Base-by-base conservation (phyloP, 2,113 vertebrate genomes). In the Microcebus ravelobensis region DNA sequence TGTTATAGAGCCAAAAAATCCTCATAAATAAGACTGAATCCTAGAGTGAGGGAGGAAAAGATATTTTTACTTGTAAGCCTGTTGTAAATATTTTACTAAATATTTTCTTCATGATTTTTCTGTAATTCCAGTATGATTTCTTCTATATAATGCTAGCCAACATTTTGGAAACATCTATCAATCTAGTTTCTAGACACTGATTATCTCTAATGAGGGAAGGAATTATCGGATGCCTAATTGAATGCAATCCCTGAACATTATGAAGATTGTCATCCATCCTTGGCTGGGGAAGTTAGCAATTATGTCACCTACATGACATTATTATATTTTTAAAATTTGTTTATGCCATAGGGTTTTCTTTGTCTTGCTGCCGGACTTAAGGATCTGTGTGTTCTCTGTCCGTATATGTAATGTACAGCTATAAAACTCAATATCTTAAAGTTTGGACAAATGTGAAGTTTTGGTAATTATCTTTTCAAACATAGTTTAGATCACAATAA, bases 131-230 rank as follows among this genome's bases (percentile, higher is more conserved):
- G 67, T 67, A 71, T 82, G 87, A 82, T 85, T 88, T 95, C 57
- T 84, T 97, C 57, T 80, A 50, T 90, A 17, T 77, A 73, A 45
- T 82, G 85, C 88, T 55, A 95, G 94, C 87, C 91, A 96, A 91
- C 89, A 84, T 92, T 94, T 87, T 90, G 77, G 91, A 90, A 96
- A 70, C 31, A 59, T 34, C 81, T 96, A 92, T 97, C 92, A 67
- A 74, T 94, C 88, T 96, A 42, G 23, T 89, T 87, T 93, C 61
- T 94, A 95, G 61, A 92, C 70, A 81, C 92, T 92, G 92, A 96
- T 96, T 68, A 88, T 96, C 84, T 96, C 97, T 97, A 97, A 97
- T 97, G 95, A 97, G 92, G 92, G 94, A 85, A 95, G 63, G 90
- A 97, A 97, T 97, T 87, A 92, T 95, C 21, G 5, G 92, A 96